Evolutionary conservation across 35 echinoderm and acorn worm species (phyloP).

Genomic region (Holothuria glaberrima): DNA sequence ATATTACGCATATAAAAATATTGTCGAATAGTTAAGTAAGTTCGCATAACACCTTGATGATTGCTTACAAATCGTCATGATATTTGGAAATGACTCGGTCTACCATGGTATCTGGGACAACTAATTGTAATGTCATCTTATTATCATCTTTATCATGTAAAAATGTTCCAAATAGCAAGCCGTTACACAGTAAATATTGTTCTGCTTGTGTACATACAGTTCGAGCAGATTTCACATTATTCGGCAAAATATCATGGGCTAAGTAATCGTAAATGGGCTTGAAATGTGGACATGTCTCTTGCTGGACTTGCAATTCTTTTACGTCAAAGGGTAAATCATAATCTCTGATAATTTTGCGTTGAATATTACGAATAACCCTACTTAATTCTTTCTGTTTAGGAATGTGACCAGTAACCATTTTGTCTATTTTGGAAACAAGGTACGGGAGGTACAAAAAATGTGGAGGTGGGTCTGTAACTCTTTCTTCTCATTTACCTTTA

Average conservation of each 20-base stretch:
- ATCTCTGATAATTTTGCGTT: slow-evolving; percentile 27
- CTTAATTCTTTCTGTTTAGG: slow-evolving; percentile 34
- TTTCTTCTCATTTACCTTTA: not conserved
- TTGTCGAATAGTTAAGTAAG: no score
- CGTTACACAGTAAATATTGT: no score
- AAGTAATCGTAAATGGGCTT: no score
- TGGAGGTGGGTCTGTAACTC: not conserved
- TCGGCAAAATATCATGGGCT: no score
- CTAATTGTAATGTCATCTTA: slow-evolving; percentile 34
- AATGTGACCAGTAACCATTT: slow-evolving; percentile 26
- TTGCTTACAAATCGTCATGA: no score
- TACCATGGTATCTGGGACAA: not conserved
- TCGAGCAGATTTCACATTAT: no score
- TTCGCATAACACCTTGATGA: no score
- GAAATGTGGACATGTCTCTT: no score
- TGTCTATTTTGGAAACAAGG: slow-evolving; percentile 4
- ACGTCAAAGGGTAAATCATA: slow-evolving; percentile 41
- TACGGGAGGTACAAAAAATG: slow-evolving; percentile 9
- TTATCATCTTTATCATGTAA: no score
- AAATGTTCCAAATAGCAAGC: no score
- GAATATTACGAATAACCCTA: slow-evolving; percentile 22
- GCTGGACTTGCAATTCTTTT: not conserved
- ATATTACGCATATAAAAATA: no score
- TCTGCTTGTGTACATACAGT: no score
- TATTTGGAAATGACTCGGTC: not conserved